These are phyloP conservation scores for Xanthia icteritia DNA, from an alignment of 2,888 invertebrate species.

Conservation along the genomic window DNA sequence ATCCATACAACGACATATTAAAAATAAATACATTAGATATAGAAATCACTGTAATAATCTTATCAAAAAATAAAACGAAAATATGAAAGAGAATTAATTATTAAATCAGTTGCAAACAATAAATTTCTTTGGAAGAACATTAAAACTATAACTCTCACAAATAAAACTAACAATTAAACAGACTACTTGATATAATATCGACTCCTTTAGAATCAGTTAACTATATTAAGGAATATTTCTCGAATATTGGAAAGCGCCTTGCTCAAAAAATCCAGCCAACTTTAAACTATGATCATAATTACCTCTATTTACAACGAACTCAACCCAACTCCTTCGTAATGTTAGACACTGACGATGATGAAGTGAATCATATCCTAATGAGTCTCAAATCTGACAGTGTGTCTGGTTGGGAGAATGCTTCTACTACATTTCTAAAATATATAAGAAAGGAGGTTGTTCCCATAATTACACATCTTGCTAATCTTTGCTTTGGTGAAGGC, in stretches of 20 bases:
- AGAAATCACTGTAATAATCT: conserved; percentile 5
- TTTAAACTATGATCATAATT: neutral
- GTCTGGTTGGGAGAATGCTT: neutral
- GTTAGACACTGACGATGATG: neutral
- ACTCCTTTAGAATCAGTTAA: conserved; percentile 1
- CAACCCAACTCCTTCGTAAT: conserved; percentile 8
- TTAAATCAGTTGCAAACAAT: neutral
- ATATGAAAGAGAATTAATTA: conserved; percentile 1
- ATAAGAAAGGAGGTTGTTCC: conserved; percentile 6
- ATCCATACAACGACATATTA: neutral
- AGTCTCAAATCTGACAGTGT: conserved; percentile 10
- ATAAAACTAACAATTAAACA: neutral
- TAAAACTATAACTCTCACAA: conserved; percentile 1
- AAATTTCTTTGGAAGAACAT: conserved; percentile 7
- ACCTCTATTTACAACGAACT: neutral
- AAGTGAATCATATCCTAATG: conserved; percentile 19
- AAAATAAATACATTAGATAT: conserved; percentile 4
- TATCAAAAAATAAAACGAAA: conserved; percentile 1
- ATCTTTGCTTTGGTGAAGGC: neutral
- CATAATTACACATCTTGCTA: neutral
- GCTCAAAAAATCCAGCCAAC: conserved; percentile 5
- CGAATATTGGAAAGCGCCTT: neutral
- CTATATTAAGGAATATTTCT: neutral
- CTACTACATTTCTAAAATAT: conserved; percentile 5
- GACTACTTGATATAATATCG: conserved; percentile 1